Evolutionary conservation across 2,797 vertebrate species (phyloP).

Genomic region (Hirundo rustica): DNA sequence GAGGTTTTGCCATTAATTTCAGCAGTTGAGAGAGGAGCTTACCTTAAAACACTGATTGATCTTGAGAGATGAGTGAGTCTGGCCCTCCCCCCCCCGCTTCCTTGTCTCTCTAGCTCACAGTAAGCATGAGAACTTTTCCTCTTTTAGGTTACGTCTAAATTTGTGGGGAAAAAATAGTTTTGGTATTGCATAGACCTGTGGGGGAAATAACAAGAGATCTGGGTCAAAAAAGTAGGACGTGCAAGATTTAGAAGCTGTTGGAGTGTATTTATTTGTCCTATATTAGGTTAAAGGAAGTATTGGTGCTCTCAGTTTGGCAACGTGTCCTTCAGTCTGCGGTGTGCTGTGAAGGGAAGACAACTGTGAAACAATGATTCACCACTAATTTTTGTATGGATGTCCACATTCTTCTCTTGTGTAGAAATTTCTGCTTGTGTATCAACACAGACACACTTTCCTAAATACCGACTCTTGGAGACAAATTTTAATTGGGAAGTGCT

Average conservation of each 20-base stretch:
- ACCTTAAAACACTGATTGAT: not conserved
- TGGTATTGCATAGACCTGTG: constrained; percentile 6
- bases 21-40: not conserved
- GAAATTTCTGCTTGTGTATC: constrained; percentile 15
- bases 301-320: constrained; percentile 52
- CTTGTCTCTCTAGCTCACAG: not conserved
- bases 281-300: constrained; percentile 60
- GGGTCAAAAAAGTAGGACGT: constrained; percentile 59
- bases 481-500: not conserved
- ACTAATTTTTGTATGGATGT: constrained; percentile 38
- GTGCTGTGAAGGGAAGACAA: constrained; percentile 29
- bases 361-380: constrained; percentile 50
- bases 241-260: constrained; percentile 41
- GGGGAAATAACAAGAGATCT: constrained; percentile 51
- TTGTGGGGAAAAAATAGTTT: constrained; percentile 38
- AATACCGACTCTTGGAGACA: not conserved
- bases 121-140: not conserved
- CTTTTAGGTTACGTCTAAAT: constrained; percentile 28
- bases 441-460: not conserved
- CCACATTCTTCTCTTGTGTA: constrained; percentile 15
- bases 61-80: not conserved
- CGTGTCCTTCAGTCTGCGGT: constrained; percentile 35
- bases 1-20: not conserved
- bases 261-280: constrained; percentile 60
- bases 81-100: not conserved